Conservation (phyloP, 2,113 vertebrate species). For the Salvelinus namaycush region DNA sequence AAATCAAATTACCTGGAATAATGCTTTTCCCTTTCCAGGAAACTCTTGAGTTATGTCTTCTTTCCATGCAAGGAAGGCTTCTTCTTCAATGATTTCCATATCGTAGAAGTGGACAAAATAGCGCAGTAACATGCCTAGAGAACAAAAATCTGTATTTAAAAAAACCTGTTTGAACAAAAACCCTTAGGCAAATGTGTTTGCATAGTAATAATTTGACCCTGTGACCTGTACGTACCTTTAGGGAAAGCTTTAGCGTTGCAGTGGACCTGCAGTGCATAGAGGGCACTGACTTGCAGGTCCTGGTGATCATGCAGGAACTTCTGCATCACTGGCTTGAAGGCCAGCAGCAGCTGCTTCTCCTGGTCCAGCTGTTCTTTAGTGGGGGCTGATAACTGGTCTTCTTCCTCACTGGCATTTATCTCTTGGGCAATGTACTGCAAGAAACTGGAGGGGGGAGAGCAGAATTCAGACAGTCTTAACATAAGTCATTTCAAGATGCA, state of each 20-base stretch:
- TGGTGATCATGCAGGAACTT: constrained; percentile 98
- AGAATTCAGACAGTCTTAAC: too few species aligned
- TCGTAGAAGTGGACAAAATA: constrained; percentile 99
- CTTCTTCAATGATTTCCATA: constrained; percentile 99
- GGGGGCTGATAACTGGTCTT: constrained; percentile 88
- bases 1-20: constrained; percentile 89
- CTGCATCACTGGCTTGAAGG: constrained; percentile 99
- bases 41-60: constrained; percentile 99
- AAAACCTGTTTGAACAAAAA: neutral
- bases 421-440: constrained; percentile 97
- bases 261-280: constrained; percentile 99
- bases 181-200: neutral
- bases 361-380: constrained; percentile 94
- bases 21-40: constrained; percentile 98
- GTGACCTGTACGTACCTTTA: constrained; percentile 80
- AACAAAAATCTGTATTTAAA: neutral
- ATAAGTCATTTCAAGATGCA: neutral
- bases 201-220: neutral
- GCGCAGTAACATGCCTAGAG: constrained; percentile 93
- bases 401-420: constrained; percentile 85
- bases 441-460: constrained; percentile 76
- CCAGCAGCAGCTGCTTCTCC: constrained; percentile 93
- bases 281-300: constrained; percentile 94
- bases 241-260: constrained; percentile 91
- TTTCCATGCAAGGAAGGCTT: constrained; percentile 99